Evolutionary conservation across 1,140 invertebrate genomes (phyloP).

Genomic region (Calliopsis andreniformis): DNA sequence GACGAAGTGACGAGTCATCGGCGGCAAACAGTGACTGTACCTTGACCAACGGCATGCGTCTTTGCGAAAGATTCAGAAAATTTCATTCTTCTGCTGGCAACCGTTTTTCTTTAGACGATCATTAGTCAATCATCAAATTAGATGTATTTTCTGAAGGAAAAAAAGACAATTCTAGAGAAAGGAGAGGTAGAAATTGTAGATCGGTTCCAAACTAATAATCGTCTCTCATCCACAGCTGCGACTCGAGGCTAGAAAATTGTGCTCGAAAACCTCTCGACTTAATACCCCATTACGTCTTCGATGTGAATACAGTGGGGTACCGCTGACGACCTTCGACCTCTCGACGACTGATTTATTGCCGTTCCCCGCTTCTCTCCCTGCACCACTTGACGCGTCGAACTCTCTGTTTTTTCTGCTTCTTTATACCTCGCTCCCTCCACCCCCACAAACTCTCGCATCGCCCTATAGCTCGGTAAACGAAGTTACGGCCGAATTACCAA

Average conservation of each 20-base stretch:
- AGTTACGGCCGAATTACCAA: constrained; percentile 51
- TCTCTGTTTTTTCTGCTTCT: constrained; percentile 13
- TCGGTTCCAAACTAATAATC: constrained; percentile 51
- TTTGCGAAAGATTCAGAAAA: too few relatives aligned
- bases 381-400: constrained; percentile 3
- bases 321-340: constrained; percentile 58
- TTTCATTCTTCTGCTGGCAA: too few relatives aligned
- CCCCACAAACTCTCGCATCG: background rate
- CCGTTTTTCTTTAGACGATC: too few relatives aligned
- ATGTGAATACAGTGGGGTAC: constrained; percentile 58
- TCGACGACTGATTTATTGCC: constrained; percentile 65
- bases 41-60: too few relatives aligned
- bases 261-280: constrained; percentile 45
- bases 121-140: too few relatives aligned
- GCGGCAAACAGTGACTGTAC: too few relatives aligned
- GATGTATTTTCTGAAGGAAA: too few relatives aligned
- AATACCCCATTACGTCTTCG: constrained; percentile 61
- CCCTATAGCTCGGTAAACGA: constrained; percentile 27
- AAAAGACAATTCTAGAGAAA: too few relatives aligned
- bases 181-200: too few relatives aligned
- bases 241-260: constrained; percentile 37
- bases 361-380: constrained; percentile 18
- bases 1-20: background rate
- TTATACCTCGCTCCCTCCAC: background rate
- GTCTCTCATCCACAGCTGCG: constrained; percentile 49